A percentile compares a stretch with the other conserved stretches of the same genome.
These are phyloP conservation scores for Drosophila picticornis DNA, from an alignment of 2,888 invertebrate genomes.

Conservation along the genomic window DNA sequence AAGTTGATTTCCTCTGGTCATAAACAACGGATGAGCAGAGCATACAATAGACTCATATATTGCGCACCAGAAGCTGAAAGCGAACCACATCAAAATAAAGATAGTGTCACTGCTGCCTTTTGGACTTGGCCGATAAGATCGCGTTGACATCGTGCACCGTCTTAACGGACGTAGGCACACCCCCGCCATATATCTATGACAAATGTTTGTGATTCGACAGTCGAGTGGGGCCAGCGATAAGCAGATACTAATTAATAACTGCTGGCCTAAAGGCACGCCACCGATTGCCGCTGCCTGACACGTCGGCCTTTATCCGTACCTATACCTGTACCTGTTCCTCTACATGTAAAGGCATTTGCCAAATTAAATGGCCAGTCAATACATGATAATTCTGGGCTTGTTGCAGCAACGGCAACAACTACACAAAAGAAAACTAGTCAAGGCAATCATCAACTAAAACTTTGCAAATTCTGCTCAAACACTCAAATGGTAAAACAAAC, in stretches of 20 bases:
- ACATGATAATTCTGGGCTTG: slow-evolving; percentile 17
- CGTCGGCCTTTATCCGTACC: slow-evolving; percentile 36
- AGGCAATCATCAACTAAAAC: background rate
- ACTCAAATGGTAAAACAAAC: background rate
- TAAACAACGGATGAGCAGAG: slow-evolving; percentile 71
- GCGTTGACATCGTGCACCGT: slow-evolving; percentile 43
- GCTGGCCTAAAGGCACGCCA: slow-evolving; percentile 32
- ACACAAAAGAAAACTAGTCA: background rate
- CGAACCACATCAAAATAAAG: slow-evolving; percentile 51
- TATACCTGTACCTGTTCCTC: background rate
- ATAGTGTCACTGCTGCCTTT: slow-evolving; percentile 63
- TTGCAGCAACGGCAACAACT: slow-evolving; percentile 1
- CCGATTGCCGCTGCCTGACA: slow-evolving; percentile 60
- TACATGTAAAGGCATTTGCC: slow-evolving; percentile 45
- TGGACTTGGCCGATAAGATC: slow-evolving; percentile 65
- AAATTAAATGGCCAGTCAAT: slow-evolving; percentile 56
- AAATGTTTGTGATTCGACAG: slow-evolving; percentile 52
- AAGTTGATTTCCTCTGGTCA: slow-evolving; percentile 32
- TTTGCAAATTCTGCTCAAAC: background rate
- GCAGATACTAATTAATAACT: slow-evolving; percentile 78
- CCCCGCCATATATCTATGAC: slow-evolving; percentile 67
- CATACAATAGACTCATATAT: slow-evolving; percentile 42
- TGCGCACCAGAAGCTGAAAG: slow-evolving; percentile 35
- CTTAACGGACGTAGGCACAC: slow-evolving; percentile 41
- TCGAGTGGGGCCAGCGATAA: slow-evolving; percentile 67